phyloP scores from a whole-genome alignment of 2,113 vertebrate genomes.

The Zosterops borbonicus region DNA sequence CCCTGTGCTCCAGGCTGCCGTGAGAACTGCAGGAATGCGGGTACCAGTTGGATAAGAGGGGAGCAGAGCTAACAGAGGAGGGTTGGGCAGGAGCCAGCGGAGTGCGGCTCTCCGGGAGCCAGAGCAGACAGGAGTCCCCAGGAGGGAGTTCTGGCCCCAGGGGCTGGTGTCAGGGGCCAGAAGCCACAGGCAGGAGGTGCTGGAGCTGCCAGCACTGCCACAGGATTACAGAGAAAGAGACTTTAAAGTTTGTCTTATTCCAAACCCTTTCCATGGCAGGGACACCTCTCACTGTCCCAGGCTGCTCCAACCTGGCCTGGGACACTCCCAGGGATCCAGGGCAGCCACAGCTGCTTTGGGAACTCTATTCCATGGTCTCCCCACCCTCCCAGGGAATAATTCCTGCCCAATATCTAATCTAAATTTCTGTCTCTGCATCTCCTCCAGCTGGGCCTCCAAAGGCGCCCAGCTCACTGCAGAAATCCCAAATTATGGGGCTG shows the following conservation, averaged over 20 bases:
- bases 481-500: too few relatives aligned
- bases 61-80: background rate
- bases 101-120: accelerated
- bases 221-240: background rate
- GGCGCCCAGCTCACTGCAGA: background rate
- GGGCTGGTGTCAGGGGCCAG: background rate
- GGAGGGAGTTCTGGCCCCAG: background rate
- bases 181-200: background rate
- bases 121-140: background rate
- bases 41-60: accelerated
- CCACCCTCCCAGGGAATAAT: background rate
- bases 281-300: background rate
- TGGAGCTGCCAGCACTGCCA: background rate
- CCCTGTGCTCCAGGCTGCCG: accelerated
- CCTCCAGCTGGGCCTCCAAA: background rate
- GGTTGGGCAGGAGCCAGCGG: background rate
- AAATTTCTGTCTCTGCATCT: background rate
- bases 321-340: background rate
- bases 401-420: too few relatives aligned
- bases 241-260: background rate
- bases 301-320: background rate
- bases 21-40: background rate
- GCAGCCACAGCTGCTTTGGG: background rate
- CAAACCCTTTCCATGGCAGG: background rate
- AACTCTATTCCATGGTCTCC: background rate